Evolutionary conservation across 2,888 invertebrate species (phyloP).

Genomic region (Hoplodrina ambigua): DNA sequence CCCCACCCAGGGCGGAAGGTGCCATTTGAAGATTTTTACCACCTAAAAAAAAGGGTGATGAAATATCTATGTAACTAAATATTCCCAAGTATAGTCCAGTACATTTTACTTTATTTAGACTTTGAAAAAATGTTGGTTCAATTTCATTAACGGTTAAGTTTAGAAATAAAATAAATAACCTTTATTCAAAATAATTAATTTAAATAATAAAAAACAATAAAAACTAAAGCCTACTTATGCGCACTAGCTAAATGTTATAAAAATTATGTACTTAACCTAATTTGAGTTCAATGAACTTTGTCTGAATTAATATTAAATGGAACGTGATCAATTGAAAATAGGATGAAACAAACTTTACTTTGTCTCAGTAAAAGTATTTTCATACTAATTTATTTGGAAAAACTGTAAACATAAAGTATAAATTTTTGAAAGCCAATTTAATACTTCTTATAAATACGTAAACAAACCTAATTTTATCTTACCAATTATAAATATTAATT

Average conservation of each 20-base stretch:
- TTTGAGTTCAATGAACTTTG: background rate
- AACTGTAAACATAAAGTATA: conserved; percentile 19
- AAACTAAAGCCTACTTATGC: no score
- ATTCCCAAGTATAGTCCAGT: no score
- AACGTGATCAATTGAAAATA: background rate
- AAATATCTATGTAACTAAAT: no score
- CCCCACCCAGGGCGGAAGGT: no score
- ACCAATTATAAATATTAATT: conserved; percentile 33
- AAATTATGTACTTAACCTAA: background rate
- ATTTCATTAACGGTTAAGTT: no score
- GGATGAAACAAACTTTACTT: background rate
- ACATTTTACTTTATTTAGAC: no score
- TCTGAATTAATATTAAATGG: background rate
- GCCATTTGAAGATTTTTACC: no score
- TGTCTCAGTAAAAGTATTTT: conserved; percentile 6
- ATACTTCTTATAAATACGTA: conserved; percentile 13
- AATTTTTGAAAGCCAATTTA: conserved; percentile 38
- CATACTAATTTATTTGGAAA: conserved; percentile 8
- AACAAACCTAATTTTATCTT: conserved; percentile 40
- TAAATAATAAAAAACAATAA: no score
- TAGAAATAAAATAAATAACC: no score
- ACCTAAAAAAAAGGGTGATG: no score
- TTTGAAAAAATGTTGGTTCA: no score
- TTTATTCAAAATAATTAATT: no score
- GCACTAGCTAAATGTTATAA: background rate